Conservation (phyloP, 2,113 vertebrate genomes). For the Thamnaconus septentrionalis region DNA sequence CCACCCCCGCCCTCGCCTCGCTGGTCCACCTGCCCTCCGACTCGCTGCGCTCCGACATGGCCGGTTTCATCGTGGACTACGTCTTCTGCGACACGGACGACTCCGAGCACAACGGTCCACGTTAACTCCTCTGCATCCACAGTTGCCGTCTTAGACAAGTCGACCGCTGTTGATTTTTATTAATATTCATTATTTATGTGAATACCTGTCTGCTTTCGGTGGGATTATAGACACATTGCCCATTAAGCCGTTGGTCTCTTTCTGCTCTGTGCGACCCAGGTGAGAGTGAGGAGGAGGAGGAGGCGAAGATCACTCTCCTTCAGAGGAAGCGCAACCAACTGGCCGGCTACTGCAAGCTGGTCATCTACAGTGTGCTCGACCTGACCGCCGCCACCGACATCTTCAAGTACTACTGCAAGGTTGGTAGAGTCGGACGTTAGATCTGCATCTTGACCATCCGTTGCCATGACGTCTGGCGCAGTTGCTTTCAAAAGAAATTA, state of each 20-base stretch:
- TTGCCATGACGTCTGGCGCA: neutral
- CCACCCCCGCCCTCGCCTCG: slow-evolving; percentile 53
- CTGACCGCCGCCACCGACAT: slow-evolving; percentile 81
- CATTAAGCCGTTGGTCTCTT: slow-evolving; percentile 1
- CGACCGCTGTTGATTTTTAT: neutral
- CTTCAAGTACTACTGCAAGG: slow-evolving; percentile 87
- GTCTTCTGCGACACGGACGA: slow-evolving; percentile 78
- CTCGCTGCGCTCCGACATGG: slow-evolving; percentile 81
- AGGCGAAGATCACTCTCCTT: slow-evolving; percentile 70
- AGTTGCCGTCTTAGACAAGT: too few species aligned
- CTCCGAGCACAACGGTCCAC: slow-evolving; percentile 30
- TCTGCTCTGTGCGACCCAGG: slow-evolving; percentile 14
- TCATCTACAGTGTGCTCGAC: slow-evolving; percentile 82
- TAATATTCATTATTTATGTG: neutral
- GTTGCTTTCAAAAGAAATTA: neutral
- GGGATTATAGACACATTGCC: neutral
- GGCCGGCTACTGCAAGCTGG: slow-evolving; percentile 86
- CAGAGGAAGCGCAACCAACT: slow-evolving; percentile 83
- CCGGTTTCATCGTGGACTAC: slow-evolving; percentile 85
- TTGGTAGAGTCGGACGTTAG: slow-evolving; percentile 37
- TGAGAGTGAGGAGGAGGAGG: slow-evolving; percentile 46
- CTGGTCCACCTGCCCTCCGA: slow-evolving; percentile 72
- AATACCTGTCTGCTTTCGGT: too few species aligned
- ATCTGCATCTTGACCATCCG: neutral
- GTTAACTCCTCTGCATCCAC: neutral